Base-by-base conservation (phyloP, 2,888 invertebrate species). In the Pseudococcus jackbeardsleyi region DNA sequence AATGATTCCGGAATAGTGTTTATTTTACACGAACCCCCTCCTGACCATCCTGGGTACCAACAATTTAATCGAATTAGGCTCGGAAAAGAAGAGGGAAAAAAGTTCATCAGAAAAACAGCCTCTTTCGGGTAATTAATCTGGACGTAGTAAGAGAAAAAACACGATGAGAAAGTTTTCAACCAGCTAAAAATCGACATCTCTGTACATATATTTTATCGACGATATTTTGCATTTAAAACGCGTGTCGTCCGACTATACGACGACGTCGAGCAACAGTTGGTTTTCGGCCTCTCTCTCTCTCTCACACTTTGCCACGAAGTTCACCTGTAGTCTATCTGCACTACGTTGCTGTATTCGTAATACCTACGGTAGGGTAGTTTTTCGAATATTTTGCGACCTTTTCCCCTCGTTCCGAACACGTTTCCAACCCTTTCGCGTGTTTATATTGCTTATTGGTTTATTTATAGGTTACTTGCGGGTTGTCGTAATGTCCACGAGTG, bases 161-260 rank as follows among this genome's bases (percentile, higher is more conserved):
- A 19, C 9, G 19, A 1, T 3, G 22, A 1, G 8, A 22, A 64
- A 64, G 8, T 22, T 64, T 22, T 64, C 6, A 59, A 19, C 64
- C 39, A 72, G 26, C 72, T 72, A 33, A 11, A 68, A 11, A 68
- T 68, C 68, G 68, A 68, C 68, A 68, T 68, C 68, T 68, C 26
- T 2, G 54, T 54, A 54, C 54, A 54, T 72, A 12, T 33, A 33
- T 72, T 72, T 72, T 72, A 72, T 72, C 33, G 72, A 72, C 72
- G 39, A 22, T 72, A 72, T 33, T 72, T 72, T 72, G 33, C 72
- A 72, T 72, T 72, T 72, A 72, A 42, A 42, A 72, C 72, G 72
- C 39, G 72, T 72, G 17, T 59, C 59, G 59, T n/a, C 8, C n/a
- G 7, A 17, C 7, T 59, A n/a, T 19, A 17, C 59, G 59, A 59